Conservation (phyloP, 2,113 vertebrate species). For the Oryzias curvinotus region DNA sequence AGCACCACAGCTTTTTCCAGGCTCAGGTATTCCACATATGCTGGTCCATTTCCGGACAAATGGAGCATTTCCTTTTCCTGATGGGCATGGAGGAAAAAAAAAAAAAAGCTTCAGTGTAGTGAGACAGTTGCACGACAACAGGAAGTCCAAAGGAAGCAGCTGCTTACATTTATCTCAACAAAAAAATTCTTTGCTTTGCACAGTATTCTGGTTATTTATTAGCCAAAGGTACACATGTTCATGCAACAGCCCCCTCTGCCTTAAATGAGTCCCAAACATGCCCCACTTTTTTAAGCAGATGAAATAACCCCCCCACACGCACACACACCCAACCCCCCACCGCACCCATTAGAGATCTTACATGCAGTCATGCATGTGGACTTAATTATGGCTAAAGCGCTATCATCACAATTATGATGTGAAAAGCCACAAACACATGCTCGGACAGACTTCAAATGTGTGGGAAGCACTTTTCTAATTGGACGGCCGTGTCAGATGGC, state of each 20-base stretch:
- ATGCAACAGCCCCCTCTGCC: not conserved
- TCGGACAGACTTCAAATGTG: slow-evolving; percentile 44
- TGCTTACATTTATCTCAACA: slow-evolving; percentile 50
- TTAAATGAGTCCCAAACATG: slow-evolving; percentile 37
- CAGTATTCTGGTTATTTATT: slow-evolving; percentile 56
- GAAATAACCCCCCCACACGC: slow-evolving; percentile 1
- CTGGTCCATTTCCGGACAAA: slow-evolving; percentile 40
- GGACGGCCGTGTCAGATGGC: slow-evolving; percentile 68
- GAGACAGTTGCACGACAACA: slow-evolving; percentile 62
- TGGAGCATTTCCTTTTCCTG: slow-evolving; percentile 70
- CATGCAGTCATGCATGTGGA: slow-evolving; percentile 56
- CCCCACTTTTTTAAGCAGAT: slow-evolving; percentile 51
- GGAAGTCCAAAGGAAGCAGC: slow-evolving; percentile 74
- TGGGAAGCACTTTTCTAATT: slow-evolving; percentile 74
- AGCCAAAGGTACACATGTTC: slow-evolving; percentile 38
- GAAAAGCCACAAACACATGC: slow-evolving; percentile 55
- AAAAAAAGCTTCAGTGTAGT: slow-evolving; percentile 10
- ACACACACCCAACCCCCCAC: no score
- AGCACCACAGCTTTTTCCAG: slow-evolving; percentile 23
- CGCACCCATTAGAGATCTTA: slow-evolving; percentile 38
- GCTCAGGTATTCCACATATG: slow-evolving; percentile 41
- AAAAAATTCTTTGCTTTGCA: slow-evolving; percentile 43
- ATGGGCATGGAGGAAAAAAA: slow-evolving; percentile 42
- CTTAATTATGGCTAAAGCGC: slow-evolving; percentile 68
- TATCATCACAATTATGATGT: slow-evolving; percentile 50